Conservation (phyloP, 2,888 invertebrate species). For the Pelosia muscerda region DNA sequence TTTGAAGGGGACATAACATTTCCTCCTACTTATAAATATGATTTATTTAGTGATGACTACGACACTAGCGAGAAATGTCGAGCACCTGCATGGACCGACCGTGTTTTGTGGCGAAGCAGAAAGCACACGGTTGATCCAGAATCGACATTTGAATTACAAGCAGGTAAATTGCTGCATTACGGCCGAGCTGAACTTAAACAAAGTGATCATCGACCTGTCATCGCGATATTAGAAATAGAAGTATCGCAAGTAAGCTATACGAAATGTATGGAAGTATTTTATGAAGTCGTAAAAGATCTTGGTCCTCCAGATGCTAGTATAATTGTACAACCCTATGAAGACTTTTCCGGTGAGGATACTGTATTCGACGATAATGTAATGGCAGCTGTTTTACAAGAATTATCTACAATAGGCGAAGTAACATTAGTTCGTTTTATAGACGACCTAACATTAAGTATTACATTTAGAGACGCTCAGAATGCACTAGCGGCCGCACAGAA, state of each 20-base stretch:
- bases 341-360: conserved; percentile 80
- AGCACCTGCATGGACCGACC: conserved; percentile 99
- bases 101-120: conserved; percentile 96
- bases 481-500: conserved; percentile 91
- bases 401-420: conserved; percentile 95
- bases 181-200: conserved; percentile 98
- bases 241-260: conserved; percentile 92
- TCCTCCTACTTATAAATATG: conserved; percentile 99
- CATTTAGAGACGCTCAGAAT: conserved; percentile 95
- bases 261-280: conserved; percentile 92
- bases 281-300: conserved; percentile 93
- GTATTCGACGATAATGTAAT: conserved; percentile 94
- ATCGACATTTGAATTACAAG: conserved; percentile 88
- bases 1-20: conserved; percentile 97
- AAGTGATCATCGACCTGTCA: conserved; percentile 98
- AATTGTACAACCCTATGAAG: conserved; percentile 88
- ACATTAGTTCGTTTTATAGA: conserved; percentile 96
- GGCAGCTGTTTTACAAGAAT: conserved; percentile 92
- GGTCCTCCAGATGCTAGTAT: conserved; percentile 99
- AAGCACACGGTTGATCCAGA: conserved; percentile 91
- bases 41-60: conserved; percentile 99
- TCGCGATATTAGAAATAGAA: conserved; percentile 96
- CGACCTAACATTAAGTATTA: conserved; percentile 94
- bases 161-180: conserved; percentile 94
- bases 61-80: conserved; percentile 99